These are phyloP conservation scores for Egretta garzetta DNA, from an alignment of 2,113 vertebrate species.

Conservation along the genomic window DNA sequence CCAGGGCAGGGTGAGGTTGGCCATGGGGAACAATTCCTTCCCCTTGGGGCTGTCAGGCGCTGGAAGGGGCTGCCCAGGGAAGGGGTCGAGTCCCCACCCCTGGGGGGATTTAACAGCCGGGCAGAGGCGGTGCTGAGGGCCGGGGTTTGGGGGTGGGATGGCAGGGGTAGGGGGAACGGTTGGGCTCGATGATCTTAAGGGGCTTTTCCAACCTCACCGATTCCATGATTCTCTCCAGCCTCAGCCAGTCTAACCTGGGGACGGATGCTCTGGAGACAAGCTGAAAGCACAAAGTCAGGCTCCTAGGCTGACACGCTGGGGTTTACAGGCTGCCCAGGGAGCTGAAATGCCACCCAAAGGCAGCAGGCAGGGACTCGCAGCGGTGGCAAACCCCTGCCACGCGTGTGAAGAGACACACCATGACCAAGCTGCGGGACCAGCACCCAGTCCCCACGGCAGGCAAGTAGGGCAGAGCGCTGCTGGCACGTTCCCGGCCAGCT, in stretches of 20 bases:
- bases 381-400: neutral
- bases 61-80: too few species aligned
- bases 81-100: too few species aligned
- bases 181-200: too few species aligned
- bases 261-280: neutral
- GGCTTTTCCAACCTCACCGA: too few species aligned
- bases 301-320: neutral
- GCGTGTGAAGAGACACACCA: neutral
- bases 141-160: too few species aligned
- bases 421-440: fast-evolving
- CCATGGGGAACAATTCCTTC: too few species aligned
- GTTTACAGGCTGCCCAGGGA: neutral
- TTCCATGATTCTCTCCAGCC: neutral
- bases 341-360: neutral
- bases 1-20: too few species aligned
- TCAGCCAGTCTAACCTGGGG: neutral
- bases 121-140: too few species aligned
- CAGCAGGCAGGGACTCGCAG: neutral
- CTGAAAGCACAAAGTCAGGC: neutral
- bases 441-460: neutral
- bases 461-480: neutral
- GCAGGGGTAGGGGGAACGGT: too few species aligned
- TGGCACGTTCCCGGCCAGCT: fast-evolving
- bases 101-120: too few species aligned
- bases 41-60: too few species aligned